phyloP scores from a whole-genome alignment of 1,140 invertebrate genomes.

The Trachymyrmex septentrionalis region DNA sequence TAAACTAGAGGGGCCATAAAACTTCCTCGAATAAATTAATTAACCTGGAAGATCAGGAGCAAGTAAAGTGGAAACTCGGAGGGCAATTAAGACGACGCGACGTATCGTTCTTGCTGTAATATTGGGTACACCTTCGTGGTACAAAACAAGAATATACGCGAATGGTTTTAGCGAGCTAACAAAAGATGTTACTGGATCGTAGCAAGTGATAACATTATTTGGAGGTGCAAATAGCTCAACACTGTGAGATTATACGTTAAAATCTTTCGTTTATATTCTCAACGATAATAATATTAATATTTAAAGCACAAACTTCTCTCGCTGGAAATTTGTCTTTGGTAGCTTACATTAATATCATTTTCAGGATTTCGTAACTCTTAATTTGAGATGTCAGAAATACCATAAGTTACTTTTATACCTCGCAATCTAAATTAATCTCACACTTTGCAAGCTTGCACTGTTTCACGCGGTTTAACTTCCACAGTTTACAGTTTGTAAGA shows the following conservation, averaged over 20 bases:
- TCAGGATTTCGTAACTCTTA: slow-evolving; percentile 20
- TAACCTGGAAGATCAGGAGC: slow-evolving; percentile 53
- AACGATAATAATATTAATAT: slow-evolving; percentile 20
- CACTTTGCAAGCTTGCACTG: background rate
- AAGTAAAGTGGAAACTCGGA: slow-evolving; percentile 40
- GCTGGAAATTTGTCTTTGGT: background rate
- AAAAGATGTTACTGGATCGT: background rate
- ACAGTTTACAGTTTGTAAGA: slow-evolving; percentile 21
- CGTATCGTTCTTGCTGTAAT: slow-evolving; percentile 54
- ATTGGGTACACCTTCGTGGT: slow-evolving; percentile 10
- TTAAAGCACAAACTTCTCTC: background rate
- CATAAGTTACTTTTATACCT: slow-evolving; percentile 26
- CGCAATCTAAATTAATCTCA: slow-evolving; percentile 32
- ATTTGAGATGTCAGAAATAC: slow-evolving; percentile 25
- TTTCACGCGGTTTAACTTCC: slow-evolving; percentile 37
- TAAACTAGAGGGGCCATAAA: slow-evolving; percentile 48
- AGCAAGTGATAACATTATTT: background rate
- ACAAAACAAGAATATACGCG: background rate
- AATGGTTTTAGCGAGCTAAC: slow-evolving; percentile 14
- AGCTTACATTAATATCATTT: slow-evolving; percentile 23
- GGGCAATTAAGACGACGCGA: slow-evolving; percentile 52
- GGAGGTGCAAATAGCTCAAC: background rate
- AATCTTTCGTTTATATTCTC: background rate
- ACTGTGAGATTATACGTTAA: background rate
- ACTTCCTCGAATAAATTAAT: slow-evolving; percentile 69